Conservation (phyloP, 2,113 vertebrate genomes). For the Donacobius atricapilla region DNA sequence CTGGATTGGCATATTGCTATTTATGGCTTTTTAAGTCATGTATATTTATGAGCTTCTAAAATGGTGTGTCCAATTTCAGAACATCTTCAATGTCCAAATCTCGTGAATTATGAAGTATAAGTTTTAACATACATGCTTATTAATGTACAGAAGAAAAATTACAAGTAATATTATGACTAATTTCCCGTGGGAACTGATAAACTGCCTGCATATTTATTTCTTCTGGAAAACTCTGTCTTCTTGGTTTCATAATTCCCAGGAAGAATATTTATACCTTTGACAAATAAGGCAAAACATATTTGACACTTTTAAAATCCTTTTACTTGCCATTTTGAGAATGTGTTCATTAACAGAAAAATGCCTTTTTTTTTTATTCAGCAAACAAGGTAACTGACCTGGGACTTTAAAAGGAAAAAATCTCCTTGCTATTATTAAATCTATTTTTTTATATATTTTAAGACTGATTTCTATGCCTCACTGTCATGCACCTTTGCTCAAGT, state of each 20-base stretch:
- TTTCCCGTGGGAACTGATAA: slow-evolving; percentile 35
- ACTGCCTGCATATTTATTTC: slow-evolving; percentile 23
- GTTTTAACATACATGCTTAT: slow-evolving; percentile 41
- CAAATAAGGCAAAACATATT: background rate
- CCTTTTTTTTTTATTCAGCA: background rate
- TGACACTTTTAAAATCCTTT: background rate
- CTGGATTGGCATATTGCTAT: slow-evolving; percentile 49
- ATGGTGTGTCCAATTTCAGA: slow-evolving; percentile 40
- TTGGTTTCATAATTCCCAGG: background rate
- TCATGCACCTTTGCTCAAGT: background rate
- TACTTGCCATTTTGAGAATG: background rate
- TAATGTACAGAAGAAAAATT: slow-evolving; percentile 29
- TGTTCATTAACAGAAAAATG: background rate
- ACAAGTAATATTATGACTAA: slow-evolving; percentile 30
- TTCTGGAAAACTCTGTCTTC: slow-evolving; percentile 31
- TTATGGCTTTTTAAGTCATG: slow-evolving; percentile 32
- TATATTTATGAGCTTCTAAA: slow-evolving; percentile 63
- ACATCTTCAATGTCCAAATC: slow-evolving; percentile 16
- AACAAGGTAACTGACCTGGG: background rate
- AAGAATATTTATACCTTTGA: background rate
- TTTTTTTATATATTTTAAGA: background rate
- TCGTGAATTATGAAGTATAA: slow-evolving; percentile 46
- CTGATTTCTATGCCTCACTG: background rate
- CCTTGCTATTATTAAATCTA: background rate
- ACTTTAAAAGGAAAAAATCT: background rate